phyloP scores from a whole-genome alignment of 2,888 invertebrate species.

The Heliconius aoede region DNA sequence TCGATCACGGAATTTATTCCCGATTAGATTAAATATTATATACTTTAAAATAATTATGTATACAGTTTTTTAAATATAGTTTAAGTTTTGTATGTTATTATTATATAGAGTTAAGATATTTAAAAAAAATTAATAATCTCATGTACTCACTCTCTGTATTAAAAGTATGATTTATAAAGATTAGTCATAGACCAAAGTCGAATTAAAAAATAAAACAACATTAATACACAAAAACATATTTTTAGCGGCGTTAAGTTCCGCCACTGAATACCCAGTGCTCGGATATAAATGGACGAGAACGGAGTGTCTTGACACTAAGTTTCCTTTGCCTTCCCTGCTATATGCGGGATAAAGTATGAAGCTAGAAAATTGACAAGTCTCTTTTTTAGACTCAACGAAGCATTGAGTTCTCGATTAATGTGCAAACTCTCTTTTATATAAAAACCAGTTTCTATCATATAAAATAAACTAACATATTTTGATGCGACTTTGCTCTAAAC shows the following conservation, averaged over 20 bases:
- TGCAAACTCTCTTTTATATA: too few relatives aligned
- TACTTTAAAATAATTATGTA: neutral
- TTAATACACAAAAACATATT: neutral
- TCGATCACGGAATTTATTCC: neutral
- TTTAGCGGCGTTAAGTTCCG: too few relatives aligned
- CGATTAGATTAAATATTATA: neutral
- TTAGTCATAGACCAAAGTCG: neutral
- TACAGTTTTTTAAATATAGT: neutral
- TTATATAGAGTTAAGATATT: constrained; percentile 8
- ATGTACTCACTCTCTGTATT: constrained; percentile 44
- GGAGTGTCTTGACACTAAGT: too few relatives aligned
- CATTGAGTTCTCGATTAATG: neutral
- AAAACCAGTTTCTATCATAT: too few relatives aligned
- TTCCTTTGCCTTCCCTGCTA: too few relatives aligned
- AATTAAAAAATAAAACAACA: neutral
- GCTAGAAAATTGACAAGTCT: too few relatives aligned
- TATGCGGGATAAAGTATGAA: too few relatives aligned
- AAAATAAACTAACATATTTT: neutral
- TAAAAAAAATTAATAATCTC: constrained; percentile 45
- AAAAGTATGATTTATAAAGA: constrained; percentile 23
- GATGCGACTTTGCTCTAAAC: constrained; percentile 6
- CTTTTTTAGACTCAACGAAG: neutral
- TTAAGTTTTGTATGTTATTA: neutral
- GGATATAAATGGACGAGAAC: neutral
- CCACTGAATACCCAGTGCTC: neutral